Evolutionary conservation across 2,888 invertebrate genomes (phyloP).

Genomic region (Petrophora chlorosata): DNA sequence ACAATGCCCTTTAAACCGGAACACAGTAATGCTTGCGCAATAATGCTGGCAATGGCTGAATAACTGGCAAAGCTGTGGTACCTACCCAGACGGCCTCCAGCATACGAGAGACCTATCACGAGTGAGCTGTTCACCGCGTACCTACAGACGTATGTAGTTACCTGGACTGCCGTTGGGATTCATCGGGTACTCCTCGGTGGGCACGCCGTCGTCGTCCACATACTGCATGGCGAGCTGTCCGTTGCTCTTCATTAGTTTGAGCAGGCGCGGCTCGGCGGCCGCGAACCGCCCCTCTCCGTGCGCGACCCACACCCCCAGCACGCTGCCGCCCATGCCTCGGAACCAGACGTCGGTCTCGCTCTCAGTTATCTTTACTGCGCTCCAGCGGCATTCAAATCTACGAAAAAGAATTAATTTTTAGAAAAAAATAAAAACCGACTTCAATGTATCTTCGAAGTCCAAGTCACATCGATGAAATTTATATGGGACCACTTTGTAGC

Average conservation of each 20-base stretch:
- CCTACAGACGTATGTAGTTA: too few relatives aligned
- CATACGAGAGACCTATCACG: not conserved
- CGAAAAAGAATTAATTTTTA: too few relatives aligned
- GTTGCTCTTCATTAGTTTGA: slow-evolving; percentile 76
- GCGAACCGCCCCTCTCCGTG: slow-evolving; percentile 96
- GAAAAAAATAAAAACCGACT: too few relatives aligned
- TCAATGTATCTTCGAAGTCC: too few relatives aligned
- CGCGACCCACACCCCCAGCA: slow-evolving; percentile 97
- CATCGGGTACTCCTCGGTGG: slow-evolving; percentile 94
- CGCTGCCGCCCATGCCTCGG: slow-evolving; percentile 92
- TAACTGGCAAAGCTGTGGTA: too few relatives aligned
- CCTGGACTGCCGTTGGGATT: slow-evolving; percentile 96
- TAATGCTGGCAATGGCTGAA: too few relatives aligned
- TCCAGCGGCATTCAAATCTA: slow-evolving; percentile 89
- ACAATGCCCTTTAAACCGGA: too few relatives aligned
- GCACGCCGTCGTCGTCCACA: slow-evolving; percentile 89
- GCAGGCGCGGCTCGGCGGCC: slow-evolving; percentile 76
- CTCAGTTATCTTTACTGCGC: slow-evolving; percentile 88
- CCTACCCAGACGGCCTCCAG: too few relatives aligned
- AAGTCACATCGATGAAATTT: too few relatives aligned
- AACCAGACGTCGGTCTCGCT: slow-evolving; percentile 91
- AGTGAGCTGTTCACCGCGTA: too few relatives aligned
- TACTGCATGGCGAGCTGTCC: slow-evolving; percentile 91
- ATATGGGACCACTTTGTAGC: too few relatives aligned
- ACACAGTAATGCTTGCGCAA: too few relatives aligned